phyloP scores from a whole-genome alignment of 2,113 vertebrate genomes.

The Ciconia stormi region DNA sequence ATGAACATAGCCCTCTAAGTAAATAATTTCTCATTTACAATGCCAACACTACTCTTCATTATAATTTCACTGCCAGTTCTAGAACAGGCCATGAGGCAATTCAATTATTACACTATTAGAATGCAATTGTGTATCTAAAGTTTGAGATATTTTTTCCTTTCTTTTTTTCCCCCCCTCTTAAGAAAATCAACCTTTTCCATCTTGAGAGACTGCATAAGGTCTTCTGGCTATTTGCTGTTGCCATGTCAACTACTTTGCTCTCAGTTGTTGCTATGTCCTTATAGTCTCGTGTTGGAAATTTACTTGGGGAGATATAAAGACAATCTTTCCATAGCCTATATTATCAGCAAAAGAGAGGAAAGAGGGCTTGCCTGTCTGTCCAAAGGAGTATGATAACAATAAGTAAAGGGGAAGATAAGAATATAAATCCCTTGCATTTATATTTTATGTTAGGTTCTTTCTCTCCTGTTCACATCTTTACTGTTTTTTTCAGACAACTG shows the following conservation, averaged over 20 bases:
- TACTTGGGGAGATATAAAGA: neutral
- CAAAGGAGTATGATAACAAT: neutral
- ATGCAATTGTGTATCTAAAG: neutral
- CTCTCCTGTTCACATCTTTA: neutral
- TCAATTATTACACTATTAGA: neutral
- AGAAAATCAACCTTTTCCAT: neutral
- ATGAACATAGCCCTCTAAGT: neutral
- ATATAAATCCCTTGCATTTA: neutral
- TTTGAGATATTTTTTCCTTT: neutral
- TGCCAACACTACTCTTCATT: neutral
- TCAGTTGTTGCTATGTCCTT: neutral
- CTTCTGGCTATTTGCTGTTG: constrained; percentile 28
- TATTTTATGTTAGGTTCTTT: neutral
- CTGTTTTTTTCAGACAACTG: neutral
- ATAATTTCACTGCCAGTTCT: neutral
- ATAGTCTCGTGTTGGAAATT: neutral
- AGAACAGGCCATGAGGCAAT: neutral
- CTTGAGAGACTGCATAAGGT: neutral
- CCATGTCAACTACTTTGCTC: constrained; percentile 23
- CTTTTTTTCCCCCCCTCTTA: accelerated
- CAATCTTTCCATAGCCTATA: neutral
- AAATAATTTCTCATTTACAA: constrained; percentile 10
- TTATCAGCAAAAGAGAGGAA: neutral
- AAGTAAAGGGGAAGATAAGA: neutral
- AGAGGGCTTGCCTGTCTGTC: neutral